These are phyloP conservation scores for Antheraea yamamai DNA, from an alignment of 2,888 invertebrate species.

Conservation along the genomic window DNA sequence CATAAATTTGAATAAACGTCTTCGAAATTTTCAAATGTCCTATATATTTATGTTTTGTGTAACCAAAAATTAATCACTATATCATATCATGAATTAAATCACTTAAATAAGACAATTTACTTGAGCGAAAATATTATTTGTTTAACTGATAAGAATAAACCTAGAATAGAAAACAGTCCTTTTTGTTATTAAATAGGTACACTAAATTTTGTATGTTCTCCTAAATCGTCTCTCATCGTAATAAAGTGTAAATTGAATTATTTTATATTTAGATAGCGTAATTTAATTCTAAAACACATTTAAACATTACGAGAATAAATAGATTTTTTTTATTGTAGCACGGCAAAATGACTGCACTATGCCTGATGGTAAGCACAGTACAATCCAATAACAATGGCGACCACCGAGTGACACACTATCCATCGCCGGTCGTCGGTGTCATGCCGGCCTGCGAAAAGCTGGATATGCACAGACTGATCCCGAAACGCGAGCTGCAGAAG, in stretches of 20 bases:
- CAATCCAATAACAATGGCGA: too few relatives aligned
- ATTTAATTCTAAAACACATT: background rate
- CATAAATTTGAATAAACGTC: slow-evolving; percentile 11
- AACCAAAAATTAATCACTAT: background rate
- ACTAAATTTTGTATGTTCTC: too few relatives aligned
- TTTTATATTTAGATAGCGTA: background rate
- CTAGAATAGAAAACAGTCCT: background rate
- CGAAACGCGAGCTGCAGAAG: too few relatives aligned
- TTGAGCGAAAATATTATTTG: background rate
- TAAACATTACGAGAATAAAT: background rate
- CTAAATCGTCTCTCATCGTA: background rate
- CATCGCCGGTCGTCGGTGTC: too few relatives aligned
- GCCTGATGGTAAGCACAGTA: too few relatives aligned
- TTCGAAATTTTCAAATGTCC: background rate
- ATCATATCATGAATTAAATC: background rate
- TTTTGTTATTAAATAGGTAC: too few relatives aligned
- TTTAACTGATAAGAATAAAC: background rate
- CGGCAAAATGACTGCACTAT: too few relatives aligned
- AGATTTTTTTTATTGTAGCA: too few relatives aligned
- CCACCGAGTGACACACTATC: too few relatives aligned
- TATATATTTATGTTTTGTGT: background rate
- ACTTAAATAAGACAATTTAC: background rate
- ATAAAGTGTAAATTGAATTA: background rate
- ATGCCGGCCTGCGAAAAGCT: too few relatives aligned
- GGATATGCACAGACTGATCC: too few relatives aligned